Percentiles rank a stretch among this genome's conserved stretches.
Evolutionary conservation across 1,140 invertebrate species (phyloP).

Genomic region (Oncopeltus fasciatus): DNA sequence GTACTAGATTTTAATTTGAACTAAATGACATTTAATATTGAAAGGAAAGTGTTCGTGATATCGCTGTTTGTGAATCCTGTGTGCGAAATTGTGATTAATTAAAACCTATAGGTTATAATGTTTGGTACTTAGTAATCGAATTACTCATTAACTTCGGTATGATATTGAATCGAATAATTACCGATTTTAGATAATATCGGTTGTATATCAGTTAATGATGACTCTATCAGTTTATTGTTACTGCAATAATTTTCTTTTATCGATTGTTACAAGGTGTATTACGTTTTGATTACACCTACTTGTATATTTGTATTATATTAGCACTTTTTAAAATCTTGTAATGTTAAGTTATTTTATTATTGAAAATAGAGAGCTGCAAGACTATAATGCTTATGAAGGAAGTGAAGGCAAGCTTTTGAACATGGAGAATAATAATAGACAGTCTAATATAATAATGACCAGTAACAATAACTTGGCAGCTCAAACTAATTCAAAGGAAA

Average conservation of each 20-base stretch:
- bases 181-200: not conserved
- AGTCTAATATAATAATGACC: conserved; percentile 19
- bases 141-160: not conserved
- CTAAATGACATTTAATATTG: not conserved
- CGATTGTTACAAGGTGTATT: not conserved
- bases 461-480: conserved; percentile 19
- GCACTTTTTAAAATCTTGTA: conserved; percentile 1
- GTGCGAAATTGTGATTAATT: not conserved
- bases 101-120: not conserved
- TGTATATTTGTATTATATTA: not conserved
- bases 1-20: not conserved
- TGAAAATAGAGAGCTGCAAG: conserved; percentile 21
- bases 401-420: conserved; percentile 8
- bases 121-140: conserved; percentile 4
- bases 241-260: not conserved
- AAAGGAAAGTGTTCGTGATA: not conserved
- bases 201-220: not conserved
- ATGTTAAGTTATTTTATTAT: conserved; percentile 20
- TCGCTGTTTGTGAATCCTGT: not conserved
- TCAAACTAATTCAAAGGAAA: conserved; percentile 17
- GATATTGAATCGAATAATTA: not conserved
- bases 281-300: not conserved
- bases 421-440: conserved; percentile 1
- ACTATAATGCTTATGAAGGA: conserved; percentile 14
- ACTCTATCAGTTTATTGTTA: not conserved